These are phyloP conservation scores for Odontophorus gujanensis DNA, from an alignment of 2,113 vertebrate genomes.

Conservation along the genomic window DNA sequence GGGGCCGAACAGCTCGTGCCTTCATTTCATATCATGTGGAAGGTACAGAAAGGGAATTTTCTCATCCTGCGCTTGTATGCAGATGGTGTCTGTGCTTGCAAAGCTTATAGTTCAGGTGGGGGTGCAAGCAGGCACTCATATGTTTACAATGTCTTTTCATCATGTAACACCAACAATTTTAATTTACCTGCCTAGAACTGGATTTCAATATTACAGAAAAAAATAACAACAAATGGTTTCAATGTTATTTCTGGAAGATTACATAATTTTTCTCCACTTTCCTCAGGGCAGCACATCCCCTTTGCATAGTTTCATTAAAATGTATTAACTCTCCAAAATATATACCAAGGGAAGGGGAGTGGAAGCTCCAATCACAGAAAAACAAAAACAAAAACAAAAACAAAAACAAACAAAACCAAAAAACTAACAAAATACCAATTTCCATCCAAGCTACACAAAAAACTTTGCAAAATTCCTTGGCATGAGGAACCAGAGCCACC, in stretches of 20 bases:
- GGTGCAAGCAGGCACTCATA: not conserved
- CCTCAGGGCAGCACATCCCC: conserved; percentile 14
- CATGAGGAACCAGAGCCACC: not conserved
- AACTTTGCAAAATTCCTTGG: conserved; percentile 3
- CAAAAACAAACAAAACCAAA: too few species aligned
- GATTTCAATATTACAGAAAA: not conserved
- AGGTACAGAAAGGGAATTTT: not conserved
- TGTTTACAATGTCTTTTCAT: not conserved
- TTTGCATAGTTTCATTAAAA: conserved; percentile 47
- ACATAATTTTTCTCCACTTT: conserved; percentile 27
- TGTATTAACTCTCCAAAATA: conserved; percentile 60
- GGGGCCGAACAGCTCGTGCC: accelerated
- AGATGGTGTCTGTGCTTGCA: not conserved
- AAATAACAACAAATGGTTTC: not conserved
- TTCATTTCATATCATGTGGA: accelerated
- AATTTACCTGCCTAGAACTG: not conserved
- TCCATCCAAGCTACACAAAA: conserved; percentile 12
- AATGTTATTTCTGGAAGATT: conserved; percentile 61
- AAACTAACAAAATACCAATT: not conserved
- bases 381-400: not conserved
- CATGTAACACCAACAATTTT: not conserved
- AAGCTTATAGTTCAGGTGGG: not conserved
- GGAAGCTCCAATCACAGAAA: not conserved
- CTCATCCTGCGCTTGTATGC: not conserved
- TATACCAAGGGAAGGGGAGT: not conserved